These are phyloP conservation scores for Pseudomyrmex flavicornis DNA, from an alignment of 1,140 invertebrate genomes.

Conservation along the genomic window DNA sequence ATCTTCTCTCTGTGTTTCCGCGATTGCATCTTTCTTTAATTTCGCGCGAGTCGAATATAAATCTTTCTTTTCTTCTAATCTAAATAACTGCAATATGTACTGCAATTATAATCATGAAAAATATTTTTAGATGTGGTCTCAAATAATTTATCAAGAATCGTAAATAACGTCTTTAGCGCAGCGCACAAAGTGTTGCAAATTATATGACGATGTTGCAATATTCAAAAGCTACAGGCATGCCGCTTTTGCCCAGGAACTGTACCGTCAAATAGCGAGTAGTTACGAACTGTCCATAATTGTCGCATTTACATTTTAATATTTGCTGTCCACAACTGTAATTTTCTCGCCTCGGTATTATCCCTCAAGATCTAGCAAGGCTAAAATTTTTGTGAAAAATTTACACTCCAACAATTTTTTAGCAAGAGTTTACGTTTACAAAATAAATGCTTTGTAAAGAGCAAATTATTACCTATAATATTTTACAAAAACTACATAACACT, in stretches of 20 bases:
- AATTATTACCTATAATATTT: too few species aligned
- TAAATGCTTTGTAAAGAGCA: too few species aligned
- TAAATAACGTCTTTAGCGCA: conserved; percentile 25
- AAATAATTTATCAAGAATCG: background rate
- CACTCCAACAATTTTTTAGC: background rate
- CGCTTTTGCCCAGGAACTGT: conserved; percentile 10
- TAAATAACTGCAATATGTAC: background rate
- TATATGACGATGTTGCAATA: conserved; percentile 22
- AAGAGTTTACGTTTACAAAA: too few species aligned
- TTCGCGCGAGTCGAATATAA: background rate
- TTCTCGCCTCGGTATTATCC: background rate
- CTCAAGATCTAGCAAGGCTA: background rate
- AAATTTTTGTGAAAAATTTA: background rate
- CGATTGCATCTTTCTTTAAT: conserved; percentile 29
- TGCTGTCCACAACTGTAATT: conserved; percentile 5
- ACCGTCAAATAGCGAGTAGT: conserved; percentile 31
- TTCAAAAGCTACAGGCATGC: conserved; percentile 19
- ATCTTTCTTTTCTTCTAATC: background rate
- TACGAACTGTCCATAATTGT: conserved; percentile 8
- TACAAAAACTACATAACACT: background rate
- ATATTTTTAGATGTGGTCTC: too few species aligned
- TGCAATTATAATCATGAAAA: background rate
- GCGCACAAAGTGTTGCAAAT: conserved; percentile 29
- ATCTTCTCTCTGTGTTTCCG: background rate
- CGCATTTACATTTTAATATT: conserved; percentile 36